Evolutionary conservation across 2,113 vertebrate species (phyloP), one percentile per base, ranked within the genome.

Genomic region (Columbina picui): DNA sequence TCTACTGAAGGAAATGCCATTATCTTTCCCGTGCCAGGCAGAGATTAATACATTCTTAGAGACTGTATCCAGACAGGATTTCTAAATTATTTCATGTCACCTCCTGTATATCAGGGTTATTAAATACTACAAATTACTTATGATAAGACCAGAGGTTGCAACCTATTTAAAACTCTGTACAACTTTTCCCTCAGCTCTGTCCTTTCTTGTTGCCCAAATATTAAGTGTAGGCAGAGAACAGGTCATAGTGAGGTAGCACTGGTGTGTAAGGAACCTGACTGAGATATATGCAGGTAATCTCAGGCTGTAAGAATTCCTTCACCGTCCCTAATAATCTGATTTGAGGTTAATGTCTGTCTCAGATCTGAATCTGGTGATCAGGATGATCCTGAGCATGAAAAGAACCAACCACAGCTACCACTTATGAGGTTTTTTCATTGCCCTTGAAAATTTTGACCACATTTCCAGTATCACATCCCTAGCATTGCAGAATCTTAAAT

Each of bases 21-120:
- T 96, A 96, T 95, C 93, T 94, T 90, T 4, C 90, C 77, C 0
- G 57, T 97, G 96, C 94, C 96, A 97, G 93, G 93, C 91, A 92
- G 93, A 97, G 94, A 97, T 95, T 94, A 95, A 95, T 97, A 94
- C 89, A 89, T 96, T 95, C 93, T 92, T 94, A 94, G 94, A 94
- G 95, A 96, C 22, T 96, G 87, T 95, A 94, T 94, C 94, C 96
- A 97, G 95, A 73, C 93, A 95, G 77, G 87, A 56, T 94, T 96
- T 94, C 93, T 95, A 93, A 94, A 95, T 87, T 89, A 94, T 91
- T 96, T 96, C 80, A 79, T 92, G 84, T 95, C 94, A 95, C 94
- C 95, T 95, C 65, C 77, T 92, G 89, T 92, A 69, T 91, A 95
- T 96, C 94, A 92, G 61, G 61, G 80, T 77, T 96, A 89, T 94